Evolutionary conservation across 35 echinoderm and acorn worm genomes (phyloP).

Genomic region (Ophioderma brevispina): DNA sequence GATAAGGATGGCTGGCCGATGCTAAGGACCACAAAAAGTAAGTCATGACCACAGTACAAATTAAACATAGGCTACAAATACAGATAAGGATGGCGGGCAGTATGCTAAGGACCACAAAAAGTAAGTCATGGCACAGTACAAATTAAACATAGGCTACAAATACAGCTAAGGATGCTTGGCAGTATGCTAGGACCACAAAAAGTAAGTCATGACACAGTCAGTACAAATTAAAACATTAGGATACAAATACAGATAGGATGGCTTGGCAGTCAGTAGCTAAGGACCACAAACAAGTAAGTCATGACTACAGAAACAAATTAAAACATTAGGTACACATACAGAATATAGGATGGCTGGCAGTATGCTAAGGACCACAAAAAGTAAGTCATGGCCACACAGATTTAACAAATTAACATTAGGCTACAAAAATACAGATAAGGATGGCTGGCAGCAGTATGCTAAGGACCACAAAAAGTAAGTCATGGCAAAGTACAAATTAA

Average conservation of each 20-base stretch:
- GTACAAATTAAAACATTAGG: background rate
- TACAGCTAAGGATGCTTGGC: slow-evolving; percentile 95
- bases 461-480: slow-evolving; percentile 89
- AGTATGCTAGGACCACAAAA: slow-evolving; percentile 73
- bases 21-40: slow-evolving; percentile 84
- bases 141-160: too few species aligned
- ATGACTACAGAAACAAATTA: too few species aligned
- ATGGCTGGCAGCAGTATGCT: slow-evolving; percentile 98
- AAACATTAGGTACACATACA: too few species aligned
- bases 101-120: slow-evolving; percentile 91
- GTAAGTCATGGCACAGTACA: slow-evolving; percentile 91
- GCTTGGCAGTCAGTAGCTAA: background rate
- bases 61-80: too few species aligned
- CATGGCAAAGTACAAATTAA: too few species aligned
- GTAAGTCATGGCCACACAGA: too few species aligned
- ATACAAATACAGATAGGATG: background rate
- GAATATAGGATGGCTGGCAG: slow-evolving; percentile 97
- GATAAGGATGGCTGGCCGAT: background rate
- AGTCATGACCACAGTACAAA: too few species aligned
- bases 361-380: slow-evolving; percentile 91
- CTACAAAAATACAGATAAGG: slow-evolving; percentile 90
- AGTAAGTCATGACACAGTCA: too few species aligned
- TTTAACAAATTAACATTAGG: too few species aligned
- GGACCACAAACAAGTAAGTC: slow-evolving; percentile 81
- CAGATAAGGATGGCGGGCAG: slow-evolving; percentile 96